phyloP scores from a whole-genome alignment of 2,113 vertebrate species.

The Notothenia rossii region DNA sequence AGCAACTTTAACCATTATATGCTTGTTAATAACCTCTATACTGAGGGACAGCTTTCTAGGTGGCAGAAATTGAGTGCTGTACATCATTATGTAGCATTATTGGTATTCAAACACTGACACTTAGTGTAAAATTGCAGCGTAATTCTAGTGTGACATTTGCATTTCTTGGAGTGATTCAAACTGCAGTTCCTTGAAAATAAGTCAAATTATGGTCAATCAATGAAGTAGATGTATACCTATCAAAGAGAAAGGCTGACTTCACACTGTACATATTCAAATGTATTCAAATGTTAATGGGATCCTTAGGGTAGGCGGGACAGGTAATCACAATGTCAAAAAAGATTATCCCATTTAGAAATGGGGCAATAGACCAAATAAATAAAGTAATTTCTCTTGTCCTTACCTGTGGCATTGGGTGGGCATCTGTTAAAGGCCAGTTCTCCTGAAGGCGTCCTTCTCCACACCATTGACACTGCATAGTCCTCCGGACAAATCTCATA shows the following conservation, averaged over 20 bases:
- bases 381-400: constrained; percentile 5
- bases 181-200: neutral
- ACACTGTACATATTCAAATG: neutral
- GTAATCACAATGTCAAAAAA: neutral
- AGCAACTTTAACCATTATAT: neutral
- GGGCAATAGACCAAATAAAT: neutral
- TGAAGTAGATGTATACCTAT: neutral
- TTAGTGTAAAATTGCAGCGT: neutral
- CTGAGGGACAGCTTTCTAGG: neutral
- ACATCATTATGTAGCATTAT: constrained; percentile 2
- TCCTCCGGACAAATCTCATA: constrained; percentile 99
- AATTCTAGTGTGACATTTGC: constrained; percentile 3
- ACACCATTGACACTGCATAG: constrained; percentile 96
- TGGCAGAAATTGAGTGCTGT: neutral
- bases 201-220: neutral
- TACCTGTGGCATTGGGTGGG: constrained; percentile 98
- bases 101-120: constrained; percentile 4
- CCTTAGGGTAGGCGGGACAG: neutral
- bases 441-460: constrained; percentile 97
- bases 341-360: neutral
- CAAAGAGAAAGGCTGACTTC: neutral
- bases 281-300: neutral
- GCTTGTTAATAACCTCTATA: neutral
- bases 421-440: constrained; percentile 97
- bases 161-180: neutral